Conservation (phyloP, 2,797 vertebrate species). For the Acrossocheilus fasciatus region DNA sequence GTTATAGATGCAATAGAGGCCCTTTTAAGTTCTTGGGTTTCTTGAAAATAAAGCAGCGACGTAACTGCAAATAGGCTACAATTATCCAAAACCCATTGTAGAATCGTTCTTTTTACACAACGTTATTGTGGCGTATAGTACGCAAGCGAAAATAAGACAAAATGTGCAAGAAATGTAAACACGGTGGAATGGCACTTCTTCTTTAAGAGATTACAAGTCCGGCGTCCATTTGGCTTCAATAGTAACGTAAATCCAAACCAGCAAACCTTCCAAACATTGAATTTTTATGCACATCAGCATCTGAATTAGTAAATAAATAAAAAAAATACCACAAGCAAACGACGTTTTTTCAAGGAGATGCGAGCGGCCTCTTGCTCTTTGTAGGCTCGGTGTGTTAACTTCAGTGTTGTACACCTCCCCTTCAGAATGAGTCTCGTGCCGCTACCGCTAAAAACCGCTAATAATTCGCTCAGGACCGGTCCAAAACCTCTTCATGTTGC, state of each 20-base stretch:
- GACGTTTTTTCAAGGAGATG: slow-evolving; percentile 48
- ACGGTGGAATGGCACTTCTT: slow-evolving; percentile 38
- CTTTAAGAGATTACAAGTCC: slow-evolving; percentile 60
- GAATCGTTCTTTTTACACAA: background rate
- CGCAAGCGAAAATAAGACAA: background rate
- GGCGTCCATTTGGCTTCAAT: slow-evolving; percentile 57
- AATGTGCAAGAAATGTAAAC: slow-evolving; percentile 34
- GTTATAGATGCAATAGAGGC: slow-evolving; percentile 10
- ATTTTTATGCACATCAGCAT: slow-evolving; percentile 17
- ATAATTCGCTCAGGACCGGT: slow-evolving; percentile 46
- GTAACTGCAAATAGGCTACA: background rate
- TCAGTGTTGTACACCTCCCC: slow-evolving; percentile 58
- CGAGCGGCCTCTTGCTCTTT: slow-evolving; percentile 63
- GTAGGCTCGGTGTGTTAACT: slow-evolving; percentile 63
- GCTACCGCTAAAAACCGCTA: slow-evolving; percentile 50
- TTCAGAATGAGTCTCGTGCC: slow-evolving; percentile 53
- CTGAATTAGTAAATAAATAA: background rate
- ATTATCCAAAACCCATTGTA: background rate
- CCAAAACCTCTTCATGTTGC: slow-evolving; percentile 43
- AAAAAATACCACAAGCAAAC: slow-evolving; percentile 58
- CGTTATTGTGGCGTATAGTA: background rate
- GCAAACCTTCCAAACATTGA: slow-evolving; percentile 32
- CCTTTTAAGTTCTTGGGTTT: slow-evolving; percentile 15
- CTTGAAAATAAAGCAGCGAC: background rate
- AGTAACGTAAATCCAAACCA: slow-evolving; percentile 38